Percentiles rank a stretch among this genome's conserved stretches.
Conservation (phyloP, 2,797 vertebrate species). For the Epinephelus malabaricus region DNA sequence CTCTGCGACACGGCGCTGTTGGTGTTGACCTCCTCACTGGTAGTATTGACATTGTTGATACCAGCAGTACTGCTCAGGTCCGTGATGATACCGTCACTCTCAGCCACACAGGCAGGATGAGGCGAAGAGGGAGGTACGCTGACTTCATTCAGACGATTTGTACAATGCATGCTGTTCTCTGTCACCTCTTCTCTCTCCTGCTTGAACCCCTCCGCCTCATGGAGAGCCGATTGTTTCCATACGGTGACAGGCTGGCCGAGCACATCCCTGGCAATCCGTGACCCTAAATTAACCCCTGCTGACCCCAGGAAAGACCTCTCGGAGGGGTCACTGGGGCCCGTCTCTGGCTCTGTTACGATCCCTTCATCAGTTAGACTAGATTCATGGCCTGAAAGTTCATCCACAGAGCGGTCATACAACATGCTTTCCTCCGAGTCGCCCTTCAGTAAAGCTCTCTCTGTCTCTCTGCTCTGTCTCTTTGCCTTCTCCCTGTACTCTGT, state of each 20-base stretch:
- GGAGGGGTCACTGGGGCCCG: slow-evolving; percentile 73
- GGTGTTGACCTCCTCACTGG: slow-evolving; percentile 53
- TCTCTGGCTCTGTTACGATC: slow-evolving; percentile 95
- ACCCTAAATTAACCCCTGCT: slow-evolving; percentile 72
- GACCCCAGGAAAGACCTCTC: slow-evolving; percentile 74
- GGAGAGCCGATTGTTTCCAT: slow-evolving; percentile 88
- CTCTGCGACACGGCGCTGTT: slow-evolving; percentile 74
- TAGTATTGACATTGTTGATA: slow-evolving; percentile 47
- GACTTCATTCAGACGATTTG: slow-evolving; percentile 61
- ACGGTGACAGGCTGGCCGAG: slow-evolving; percentile 82
- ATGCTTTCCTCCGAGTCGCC: slow-evolving; percentile 84
- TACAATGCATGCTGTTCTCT: slow-evolving; percentile 58
- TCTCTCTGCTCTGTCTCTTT: slow-evolving; percentile 64
- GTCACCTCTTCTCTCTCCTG: slow-evolving; percentile 59
- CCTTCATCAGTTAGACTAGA: slow-evolving; percentile 96
- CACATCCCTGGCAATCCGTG: slow-evolving; percentile 82
- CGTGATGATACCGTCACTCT: slow-evolving; percentile 75
- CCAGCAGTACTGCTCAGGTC: slow-evolving; percentile 68
- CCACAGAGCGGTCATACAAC: slow-evolving; percentile 85
- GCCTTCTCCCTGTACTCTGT: slow-evolving; percentile 68
- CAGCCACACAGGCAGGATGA: slow-evolving; percentile 63
- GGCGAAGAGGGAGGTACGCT: slow-evolving; percentile 34
- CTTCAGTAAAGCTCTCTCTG: slow-evolving; percentile 73
- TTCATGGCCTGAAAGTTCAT: slow-evolving; percentile 94
- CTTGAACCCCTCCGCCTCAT: slow-evolving; percentile 70